phyloP scores from a whole-genome alignment of 2,113 vertebrate species.

The Clarias batrachus region DNA sequence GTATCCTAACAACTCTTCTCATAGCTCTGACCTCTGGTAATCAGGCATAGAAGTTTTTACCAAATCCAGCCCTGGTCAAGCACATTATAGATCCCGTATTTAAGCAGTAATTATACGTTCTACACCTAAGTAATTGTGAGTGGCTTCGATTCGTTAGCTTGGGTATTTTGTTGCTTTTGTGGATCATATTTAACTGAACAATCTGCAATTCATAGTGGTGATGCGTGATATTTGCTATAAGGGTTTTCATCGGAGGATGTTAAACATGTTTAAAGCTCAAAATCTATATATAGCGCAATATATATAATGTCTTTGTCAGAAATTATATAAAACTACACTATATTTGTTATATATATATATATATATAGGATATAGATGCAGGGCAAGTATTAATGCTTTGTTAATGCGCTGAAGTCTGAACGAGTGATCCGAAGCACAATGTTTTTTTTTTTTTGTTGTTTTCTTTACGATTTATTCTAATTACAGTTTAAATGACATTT shows the following conservation, averaged over 20 bases:
- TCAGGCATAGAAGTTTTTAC: not conserved
- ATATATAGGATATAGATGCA: conserved; percentile 36
- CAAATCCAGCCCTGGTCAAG: conserved; percentile 11
- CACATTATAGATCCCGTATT: conserved; percentile 31
- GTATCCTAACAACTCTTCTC: conserved; percentile 38
- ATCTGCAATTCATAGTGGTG: conserved; percentile 31
- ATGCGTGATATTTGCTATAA: conserved; percentile 33
- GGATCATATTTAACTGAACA: conserved; percentile 50
- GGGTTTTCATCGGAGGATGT: conserved; percentile 30
- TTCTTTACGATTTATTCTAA: not conserved
- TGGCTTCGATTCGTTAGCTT: conserved; percentile 49
- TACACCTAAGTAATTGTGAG: conserved; percentile 33
- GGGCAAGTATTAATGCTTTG: conserved; percentile 48
- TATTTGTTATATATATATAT: conserved; percentile 47
- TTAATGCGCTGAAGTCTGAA: conserved; percentile 10
- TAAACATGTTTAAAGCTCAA: conserved; percentile 15
- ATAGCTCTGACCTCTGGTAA: conserved; percentile 7
- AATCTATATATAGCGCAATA: conserved; percentile 27
- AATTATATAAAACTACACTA: conserved; percentile 33
- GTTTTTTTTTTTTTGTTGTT: not conserved
- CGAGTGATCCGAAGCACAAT: not conserved
- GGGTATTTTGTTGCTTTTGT: conserved; percentile 52
- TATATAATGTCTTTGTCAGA: conserved; percentile 24
- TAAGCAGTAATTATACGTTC: conserved; percentile 29
- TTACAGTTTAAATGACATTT: conserved; percentile 12